Conservation (phyloP, 2,888 invertebrate species). For the Yponomeuta malinellus region DNA sequence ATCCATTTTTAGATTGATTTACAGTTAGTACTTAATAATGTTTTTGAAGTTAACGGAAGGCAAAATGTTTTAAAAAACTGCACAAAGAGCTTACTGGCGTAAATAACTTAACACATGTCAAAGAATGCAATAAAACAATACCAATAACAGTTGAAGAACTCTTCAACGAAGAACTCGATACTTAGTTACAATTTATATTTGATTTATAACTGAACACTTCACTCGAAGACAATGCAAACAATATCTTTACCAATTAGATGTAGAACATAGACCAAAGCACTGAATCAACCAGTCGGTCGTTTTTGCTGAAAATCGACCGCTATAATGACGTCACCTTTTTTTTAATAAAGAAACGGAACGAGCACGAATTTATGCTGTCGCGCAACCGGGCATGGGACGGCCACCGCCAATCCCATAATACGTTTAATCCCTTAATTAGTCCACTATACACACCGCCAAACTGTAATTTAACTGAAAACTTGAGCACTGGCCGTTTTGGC, state of each 20-base stretch:
- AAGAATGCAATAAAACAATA: slow-evolving; percentile 36
- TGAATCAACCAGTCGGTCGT: background rate
- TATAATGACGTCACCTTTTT: slow-evolving; percentile 64
- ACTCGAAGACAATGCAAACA: slow-evolving; percentile 13
- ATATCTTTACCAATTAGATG: background rate
- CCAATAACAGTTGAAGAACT: slow-evolving; percentile 49
- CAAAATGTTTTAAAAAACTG: too few relatives aligned
- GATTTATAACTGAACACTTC: background rate
- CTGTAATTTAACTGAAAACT: slow-evolving; percentile 24
- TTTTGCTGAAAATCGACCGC: slow-evolving; percentile 43
- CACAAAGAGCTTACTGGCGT: background rate
- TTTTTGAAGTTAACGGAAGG: too few relatives aligned
- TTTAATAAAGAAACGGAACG: slow-evolving; percentile 54
- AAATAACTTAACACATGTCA: slow-evolving; percentile 20
- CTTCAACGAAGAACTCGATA: slow-evolving; percentile 21
- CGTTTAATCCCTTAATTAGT: slow-evolving; percentile 47
- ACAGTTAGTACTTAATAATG: too few relatives aligned
- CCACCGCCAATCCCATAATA: slow-evolving; percentile 55
- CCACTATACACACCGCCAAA: slow-evolving; percentile 39
- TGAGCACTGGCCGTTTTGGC: slow-evolving; percentile 32
- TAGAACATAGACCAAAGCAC: background rate
- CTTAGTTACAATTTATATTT: too few relatives aligned
- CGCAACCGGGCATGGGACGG: slow-evolving; percentile 46
- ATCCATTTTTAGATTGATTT: too few relatives aligned
- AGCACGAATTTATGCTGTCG: slow-evolving; percentile 53